Evolutionary conservation across 2,888 invertebrate species (phyloP), one percentile per base, ranked within the genome.

Genomic region (Catocala sponsa): DNA sequence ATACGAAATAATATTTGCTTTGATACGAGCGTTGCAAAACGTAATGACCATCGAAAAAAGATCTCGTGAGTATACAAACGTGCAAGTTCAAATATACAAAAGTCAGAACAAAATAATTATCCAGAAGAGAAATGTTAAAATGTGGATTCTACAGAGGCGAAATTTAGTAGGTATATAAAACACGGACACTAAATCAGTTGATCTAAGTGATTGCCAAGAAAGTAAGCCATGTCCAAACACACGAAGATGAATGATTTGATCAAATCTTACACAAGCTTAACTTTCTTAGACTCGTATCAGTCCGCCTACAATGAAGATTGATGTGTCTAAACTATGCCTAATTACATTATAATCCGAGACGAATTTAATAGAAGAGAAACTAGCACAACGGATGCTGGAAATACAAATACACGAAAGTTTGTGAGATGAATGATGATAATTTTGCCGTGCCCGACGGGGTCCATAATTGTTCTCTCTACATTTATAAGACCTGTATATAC

Each of bases 321-420:
- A 68, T 66, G 61, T 43, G 25, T 57, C 46, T 33, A 62, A 68
- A 68, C 61, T 69, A 56, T 54, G 54, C 2, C 56, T 61, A 67
- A 71, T 72, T 68, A 54, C 49, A 62, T 64, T 66, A 59, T 53
- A 59, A 62, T 41, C 63, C 63, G 52, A 60, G 47, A 70, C 72
- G 25, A 72, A 68, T 68, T 68, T 60, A 47, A 59, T 74, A 54
- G 51, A 58, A 61, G 52, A 58, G 46, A 63, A 68, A 62, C 51
- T 61, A 59, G 51, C 48, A 10, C 53, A 63, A 35, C 35, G 12
- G 48, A 32, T 50, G 25, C 11, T 11, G 44, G 25, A 33, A 48
- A 47, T 12, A 38, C 10, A 49, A 38, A 12, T 6, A 32, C 49
- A 2, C n/a, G 49, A 50, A 50, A 13, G 38, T 50, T 6, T 46